Evolutionary conservation across 1,140 invertebrate genomes (phyloP).

Genomic region (Drosophila biarmipes): DNA sequence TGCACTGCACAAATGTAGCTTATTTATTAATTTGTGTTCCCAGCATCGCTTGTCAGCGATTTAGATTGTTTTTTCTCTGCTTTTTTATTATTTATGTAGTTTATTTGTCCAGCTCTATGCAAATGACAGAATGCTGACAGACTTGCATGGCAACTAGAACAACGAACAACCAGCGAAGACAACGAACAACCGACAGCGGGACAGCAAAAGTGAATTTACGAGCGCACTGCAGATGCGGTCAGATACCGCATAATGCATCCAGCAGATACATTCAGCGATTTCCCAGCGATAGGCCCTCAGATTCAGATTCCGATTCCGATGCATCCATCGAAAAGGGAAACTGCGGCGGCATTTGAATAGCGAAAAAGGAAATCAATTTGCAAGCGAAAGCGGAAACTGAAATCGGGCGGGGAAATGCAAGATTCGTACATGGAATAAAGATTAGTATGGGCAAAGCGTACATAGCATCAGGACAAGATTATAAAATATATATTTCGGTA

Average conservation of each 20-base stretch:
- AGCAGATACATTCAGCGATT: slow-evolving; percentile 47
- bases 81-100: slow-evolving; percentile 24
- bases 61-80: not conserved
- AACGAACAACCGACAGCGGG: slow-evolving; percentile 25
- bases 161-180: slow-evolving; percentile 17
- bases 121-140: slow-evolving; percentile 54
- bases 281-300: slow-evolving; percentile 4
- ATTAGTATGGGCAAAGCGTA: not conserved
- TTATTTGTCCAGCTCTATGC: slow-evolving; percentile 44
- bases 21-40: slow-evolving; percentile 45
- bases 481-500: not conserved
- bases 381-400: not conserved
- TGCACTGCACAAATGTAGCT: slow-evolving; percentile 40
- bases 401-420: not conserved
- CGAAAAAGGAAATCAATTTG: slow-evolving; percentile 39
- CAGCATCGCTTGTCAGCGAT: slow-evolving; percentile 25
- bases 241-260: slow-evolving; percentile 80
- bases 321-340: slow-evolving; percentile 29
- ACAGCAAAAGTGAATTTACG: slow-evolving; percentile 71
- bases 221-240: slow-evolving; percentile 64
- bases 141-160: slow-evolving; percentile 66
- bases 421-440: slow-evolving; percentile 6
- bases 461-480: too few species aligned
- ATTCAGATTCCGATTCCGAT: not conserved
- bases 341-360: slow-evolving; percentile 31